phyloP scores from a whole-genome alignment of 2,113 vertebrate species.

The Channa maculata region DNA sequence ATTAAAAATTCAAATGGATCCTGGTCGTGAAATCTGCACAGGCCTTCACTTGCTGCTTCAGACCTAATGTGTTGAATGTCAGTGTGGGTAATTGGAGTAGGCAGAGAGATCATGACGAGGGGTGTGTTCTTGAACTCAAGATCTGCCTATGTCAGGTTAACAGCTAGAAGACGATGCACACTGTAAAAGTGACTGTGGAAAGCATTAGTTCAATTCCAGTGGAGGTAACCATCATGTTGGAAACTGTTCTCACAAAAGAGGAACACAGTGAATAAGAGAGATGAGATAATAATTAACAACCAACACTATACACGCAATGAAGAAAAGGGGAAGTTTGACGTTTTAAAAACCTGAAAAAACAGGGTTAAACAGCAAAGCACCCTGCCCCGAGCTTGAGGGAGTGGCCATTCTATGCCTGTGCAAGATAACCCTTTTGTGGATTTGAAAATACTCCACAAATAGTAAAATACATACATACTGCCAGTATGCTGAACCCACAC shows the following conservation, averaged over 20 bases:
- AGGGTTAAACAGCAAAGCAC: slow-evolving; percentile 19
- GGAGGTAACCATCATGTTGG: neutral
- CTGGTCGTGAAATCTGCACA: slow-evolving; percentile 49
- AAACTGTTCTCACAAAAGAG: neutral
- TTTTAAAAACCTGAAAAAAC: slow-evolving; percentile 24
- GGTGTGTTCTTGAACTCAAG: slow-evolving; percentile 31
- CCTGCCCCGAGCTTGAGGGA: slow-evolving; percentile 15
- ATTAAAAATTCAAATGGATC: slow-evolving; percentile 40
- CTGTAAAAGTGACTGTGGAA: neutral
- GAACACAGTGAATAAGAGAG: neutral
- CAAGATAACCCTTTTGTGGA: slow-evolving; percentile 62
- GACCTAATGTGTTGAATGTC: slow-evolving; percentile 63
- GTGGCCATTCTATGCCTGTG: slow-evolving; percentile 26
- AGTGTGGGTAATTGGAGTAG: slow-evolving; percentile 62
- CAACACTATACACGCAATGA: neutral
- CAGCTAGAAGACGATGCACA: neutral
- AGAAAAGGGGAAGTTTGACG: slow-evolving; percentile 11
- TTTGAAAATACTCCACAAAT: slow-evolving; percentile 26
- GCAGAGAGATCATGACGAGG: slow-evolving; percentile 14
- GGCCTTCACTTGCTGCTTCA: slow-evolving; percentile 33
- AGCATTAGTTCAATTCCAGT: neutral
- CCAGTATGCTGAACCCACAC: too few species aligned
- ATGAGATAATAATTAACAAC: slow-evolving; percentile 13
- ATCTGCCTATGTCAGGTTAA: slow-evolving; percentile 36
- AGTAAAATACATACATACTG: neutral